These are phyloP conservation scores for Apteryx owenii DNA, from an alignment of 2,113 vertebrate genomes.

Conservation along the genomic window DNA sequence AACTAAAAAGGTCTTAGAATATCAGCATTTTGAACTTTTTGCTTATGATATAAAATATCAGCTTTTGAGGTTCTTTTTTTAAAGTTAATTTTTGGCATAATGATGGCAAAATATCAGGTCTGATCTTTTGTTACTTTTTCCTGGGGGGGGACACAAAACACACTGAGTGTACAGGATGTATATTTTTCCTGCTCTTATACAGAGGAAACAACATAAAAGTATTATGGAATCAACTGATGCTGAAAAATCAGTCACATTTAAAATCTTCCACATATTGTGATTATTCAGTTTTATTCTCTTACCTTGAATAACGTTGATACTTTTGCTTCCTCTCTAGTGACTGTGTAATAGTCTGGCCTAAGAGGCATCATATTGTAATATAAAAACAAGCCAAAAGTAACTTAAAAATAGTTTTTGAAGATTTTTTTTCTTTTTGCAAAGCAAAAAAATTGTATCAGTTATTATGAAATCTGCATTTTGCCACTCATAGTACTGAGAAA, in stretches of 20 bases:
- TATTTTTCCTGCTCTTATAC: rapidly evolving
- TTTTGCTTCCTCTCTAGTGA: not conserved
- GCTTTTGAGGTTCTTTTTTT: not conserved
- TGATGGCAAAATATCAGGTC: not conserved
- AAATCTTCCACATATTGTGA: not conserved
- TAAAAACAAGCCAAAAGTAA: not conserved
- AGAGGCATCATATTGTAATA: not conserved
- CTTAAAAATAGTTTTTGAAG: not conserved
- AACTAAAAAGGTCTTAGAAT: not conserved
- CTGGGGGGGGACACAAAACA: not conserved
- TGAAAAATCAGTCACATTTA: not conserved
- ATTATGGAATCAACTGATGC: not conserved
- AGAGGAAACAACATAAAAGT: not conserved
- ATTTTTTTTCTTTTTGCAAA: not conserved
- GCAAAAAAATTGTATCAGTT: not conserved
- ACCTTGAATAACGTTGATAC: too few relatives aligned
- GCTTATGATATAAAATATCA: not conserved
- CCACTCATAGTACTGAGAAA: not conserved
- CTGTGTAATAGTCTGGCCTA: not conserved
- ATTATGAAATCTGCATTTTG: not conserved
- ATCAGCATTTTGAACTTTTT: not conserved
- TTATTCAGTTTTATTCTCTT: not conserved
- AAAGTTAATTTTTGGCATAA: not conserved
- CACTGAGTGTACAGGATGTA: rapidly evolving
- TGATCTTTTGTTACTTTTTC: not conserved